Conservation (phyloP, 2,113 vertebrate genomes). For the Solea senegalensis region DNA sequence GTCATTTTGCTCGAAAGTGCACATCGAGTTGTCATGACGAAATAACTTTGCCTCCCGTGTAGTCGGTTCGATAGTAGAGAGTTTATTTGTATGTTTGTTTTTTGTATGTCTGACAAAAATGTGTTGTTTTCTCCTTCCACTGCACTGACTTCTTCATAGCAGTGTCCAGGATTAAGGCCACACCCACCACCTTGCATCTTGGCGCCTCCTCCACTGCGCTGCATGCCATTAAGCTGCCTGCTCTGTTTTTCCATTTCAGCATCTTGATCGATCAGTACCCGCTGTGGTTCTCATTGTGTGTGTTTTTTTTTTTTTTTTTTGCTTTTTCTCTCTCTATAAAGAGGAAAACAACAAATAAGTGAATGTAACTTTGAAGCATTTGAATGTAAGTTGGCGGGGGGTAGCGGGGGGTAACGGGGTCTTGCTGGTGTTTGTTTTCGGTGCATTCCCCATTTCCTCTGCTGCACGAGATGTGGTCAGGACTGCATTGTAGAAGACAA, state of each 20-base stretch:
- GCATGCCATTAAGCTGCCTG: slow-evolving; percentile 77
- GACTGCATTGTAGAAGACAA: slow-evolving; percentile 70
- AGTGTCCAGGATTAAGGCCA: slow-evolving; percentile 61
- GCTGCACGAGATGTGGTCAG: slow-evolving; percentile 74
- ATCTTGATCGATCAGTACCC: slow-evolving; percentile 66
- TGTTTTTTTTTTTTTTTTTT: slow-evolving; percentile 10
- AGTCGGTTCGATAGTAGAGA: slow-evolving; percentile 58
- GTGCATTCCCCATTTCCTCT: slow-evolving; percentile 69
- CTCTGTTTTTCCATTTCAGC: slow-evolving; percentile 71
- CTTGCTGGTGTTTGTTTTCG: slow-evolving; percentile 52
- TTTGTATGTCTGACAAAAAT: slow-evolving; percentile 61
- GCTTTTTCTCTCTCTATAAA: slow-evolving; percentile 6
- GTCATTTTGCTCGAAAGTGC: slow-evolving; percentile 70
- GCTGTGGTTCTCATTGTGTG: slow-evolving; percentile 48
- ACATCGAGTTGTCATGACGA: slow-evolving; percentile 65
- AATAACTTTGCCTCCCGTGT: slow-evolving; percentile 71
- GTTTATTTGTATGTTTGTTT: slow-evolving; percentile 34
- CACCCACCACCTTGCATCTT: slow-evolving; percentile 70
- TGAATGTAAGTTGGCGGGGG: slow-evolving; percentile 54
- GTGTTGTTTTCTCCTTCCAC: slow-evolving; percentile 67
- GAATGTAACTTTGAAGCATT: slow-evolving; percentile 64
- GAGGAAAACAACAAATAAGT: slow-evolving; percentile 39
- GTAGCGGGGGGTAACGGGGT: neutral
- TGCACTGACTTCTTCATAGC: slow-evolving; percentile 65
- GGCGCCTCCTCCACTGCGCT: slow-evolving; percentile 61